Percentiles rank a stretch among this genome's conserved stretches.
Evolutionary conservation across 1,140 invertebrate genomes (phyloP).

Genomic region (Cyclina sinensis): DNA sequence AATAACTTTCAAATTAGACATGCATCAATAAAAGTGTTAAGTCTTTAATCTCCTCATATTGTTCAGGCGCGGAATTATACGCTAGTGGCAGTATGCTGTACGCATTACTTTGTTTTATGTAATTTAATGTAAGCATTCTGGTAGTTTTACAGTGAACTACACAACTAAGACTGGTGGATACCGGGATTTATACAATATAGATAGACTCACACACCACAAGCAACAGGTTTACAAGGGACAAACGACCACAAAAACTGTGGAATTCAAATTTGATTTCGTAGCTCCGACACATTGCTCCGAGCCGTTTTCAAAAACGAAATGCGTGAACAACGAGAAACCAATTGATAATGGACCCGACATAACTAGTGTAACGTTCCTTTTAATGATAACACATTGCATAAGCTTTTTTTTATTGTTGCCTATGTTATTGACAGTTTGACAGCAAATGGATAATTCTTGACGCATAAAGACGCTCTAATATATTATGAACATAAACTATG

Average conservation of each 20-base stretch:
- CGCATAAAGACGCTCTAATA: too few relatives aligned
- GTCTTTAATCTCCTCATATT: too few relatives aligned
- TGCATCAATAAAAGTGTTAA: too few relatives aligned
- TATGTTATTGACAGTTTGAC: neutral
- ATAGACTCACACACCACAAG: neutral
- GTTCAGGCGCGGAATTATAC: too few relatives aligned
- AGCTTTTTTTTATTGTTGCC: too few relatives aligned
- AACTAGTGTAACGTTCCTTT: neutral
- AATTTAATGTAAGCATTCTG: too few relatives aligned
- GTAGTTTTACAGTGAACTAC: neutral
- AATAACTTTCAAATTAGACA: too few relatives aligned
- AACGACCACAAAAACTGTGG: neutral
- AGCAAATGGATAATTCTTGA: too few relatives aligned
- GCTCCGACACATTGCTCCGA: neutral
- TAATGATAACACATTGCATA: too few relatives aligned
- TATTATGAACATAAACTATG: too few relatives aligned
- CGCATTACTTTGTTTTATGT: too few relatives aligned
- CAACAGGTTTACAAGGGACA: neutral
- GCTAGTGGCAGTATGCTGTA: too few relatives aligned
- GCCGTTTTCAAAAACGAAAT: neutral
- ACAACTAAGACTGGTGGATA: neutral
- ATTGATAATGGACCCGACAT: conserved; percentile 1
- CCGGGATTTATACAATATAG: neutral
- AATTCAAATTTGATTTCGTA: conserved; percentile 30
- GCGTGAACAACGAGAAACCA: neutral